Conservation (phyloP, 1,140 invertebrate genomes). For the Lineus longissimus region DNA sequence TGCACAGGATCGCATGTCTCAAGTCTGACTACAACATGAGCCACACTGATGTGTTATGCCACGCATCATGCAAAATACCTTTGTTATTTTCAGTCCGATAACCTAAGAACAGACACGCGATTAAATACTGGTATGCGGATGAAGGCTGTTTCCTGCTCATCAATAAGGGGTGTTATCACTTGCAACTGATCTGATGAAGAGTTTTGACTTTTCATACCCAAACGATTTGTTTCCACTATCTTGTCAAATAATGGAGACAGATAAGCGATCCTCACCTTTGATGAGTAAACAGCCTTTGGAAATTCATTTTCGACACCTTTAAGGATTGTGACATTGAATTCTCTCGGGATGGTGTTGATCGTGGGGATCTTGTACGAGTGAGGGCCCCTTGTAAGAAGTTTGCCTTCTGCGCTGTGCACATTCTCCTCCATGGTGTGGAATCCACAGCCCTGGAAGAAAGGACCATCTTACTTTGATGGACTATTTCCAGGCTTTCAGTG, state of each 20-base stretch:
- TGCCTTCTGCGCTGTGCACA: neutral
- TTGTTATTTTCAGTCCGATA: neutral
- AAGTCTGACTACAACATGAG: too few species aligned
- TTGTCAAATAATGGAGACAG: too few species aligned
- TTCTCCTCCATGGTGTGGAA: neutral
- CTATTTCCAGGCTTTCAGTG: too few species aligned
- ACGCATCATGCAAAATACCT: neutral
- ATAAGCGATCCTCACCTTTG: neutral
- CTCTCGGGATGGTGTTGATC: neutral
- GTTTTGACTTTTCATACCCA: too few species aligned
- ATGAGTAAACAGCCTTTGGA: neutral
- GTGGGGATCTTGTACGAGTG: neutral
- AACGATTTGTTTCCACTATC: too few species aligned
- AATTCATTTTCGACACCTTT: neutral
- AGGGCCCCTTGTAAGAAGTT: neutral
- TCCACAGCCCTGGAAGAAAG: neutral
- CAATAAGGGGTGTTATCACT: too few species aligned
- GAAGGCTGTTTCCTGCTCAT: neutral
- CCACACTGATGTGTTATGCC: too few species aligned
- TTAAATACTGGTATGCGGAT: neutral
- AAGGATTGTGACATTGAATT: neutral
- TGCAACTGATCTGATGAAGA: too few species aligned
- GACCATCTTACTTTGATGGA: too few species aligned
- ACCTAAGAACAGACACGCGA: neutral
- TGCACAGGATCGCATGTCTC: too few species aligned